phyloP scores from a whole-genome alignment of 2,113 vertebrate species.

The Agelaius tricolor region DNA sequence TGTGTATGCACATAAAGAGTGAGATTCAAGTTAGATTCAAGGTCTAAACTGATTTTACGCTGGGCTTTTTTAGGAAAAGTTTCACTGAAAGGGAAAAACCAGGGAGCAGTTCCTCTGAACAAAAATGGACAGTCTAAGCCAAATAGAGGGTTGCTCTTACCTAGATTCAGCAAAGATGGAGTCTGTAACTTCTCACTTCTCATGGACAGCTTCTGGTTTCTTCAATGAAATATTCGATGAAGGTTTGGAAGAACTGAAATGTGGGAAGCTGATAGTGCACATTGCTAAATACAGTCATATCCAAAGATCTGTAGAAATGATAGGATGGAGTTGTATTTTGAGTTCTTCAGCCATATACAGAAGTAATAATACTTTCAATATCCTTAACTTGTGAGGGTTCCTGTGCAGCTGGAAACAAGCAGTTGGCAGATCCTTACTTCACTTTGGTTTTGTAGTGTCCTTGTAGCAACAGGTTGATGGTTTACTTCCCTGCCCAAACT shows the following conservation, averaged over 20 bases:
- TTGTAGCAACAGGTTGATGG: not conserved
- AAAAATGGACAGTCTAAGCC: not conserved
- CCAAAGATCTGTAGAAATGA: slow-evolving; percentile 16
- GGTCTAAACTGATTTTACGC: not conserved
- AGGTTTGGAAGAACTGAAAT: not conserved
- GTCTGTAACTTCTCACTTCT: not conserved
- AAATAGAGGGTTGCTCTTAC: not conserved
- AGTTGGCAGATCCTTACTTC: not conserved
- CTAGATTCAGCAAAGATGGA: not conserved
- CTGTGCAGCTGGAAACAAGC: not conserved
- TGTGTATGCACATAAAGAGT: not conserved
- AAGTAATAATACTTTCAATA: not conserved
- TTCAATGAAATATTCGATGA: not conserved
- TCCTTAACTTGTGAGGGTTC: not conserved
- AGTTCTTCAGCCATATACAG: not conserved
- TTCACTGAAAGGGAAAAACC: not conserved
- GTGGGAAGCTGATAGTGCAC: not conserved
- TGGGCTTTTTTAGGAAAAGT: not conserved
- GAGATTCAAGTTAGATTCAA: not conserved
- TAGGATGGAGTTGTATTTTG: not conserved
- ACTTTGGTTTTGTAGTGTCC: not conserved
- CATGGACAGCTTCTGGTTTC: not conserved
- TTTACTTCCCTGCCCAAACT: not conserved
- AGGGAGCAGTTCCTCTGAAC: not conserved
- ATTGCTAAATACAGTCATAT: not conserved